These are phyloP conservation scores for Melinopterus prodromus DNA, from an alignment of 2,888 invertebrate species.

Conservation along the genomic window DNA sequence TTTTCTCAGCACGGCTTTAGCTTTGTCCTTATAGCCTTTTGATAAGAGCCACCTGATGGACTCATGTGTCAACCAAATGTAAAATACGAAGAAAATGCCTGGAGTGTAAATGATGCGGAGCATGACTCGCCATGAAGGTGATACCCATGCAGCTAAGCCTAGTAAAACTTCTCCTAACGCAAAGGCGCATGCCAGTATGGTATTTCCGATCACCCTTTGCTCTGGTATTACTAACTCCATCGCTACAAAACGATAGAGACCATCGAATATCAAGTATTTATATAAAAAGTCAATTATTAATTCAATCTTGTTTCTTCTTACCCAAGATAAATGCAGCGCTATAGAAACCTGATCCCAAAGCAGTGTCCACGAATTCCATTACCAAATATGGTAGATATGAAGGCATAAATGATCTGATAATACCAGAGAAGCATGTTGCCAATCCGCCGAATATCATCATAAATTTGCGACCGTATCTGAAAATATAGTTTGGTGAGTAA, in stretches of 20 bases:
- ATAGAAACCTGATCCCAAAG: conserved; percentile 72
- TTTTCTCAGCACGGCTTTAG: conserved; percentile 66
- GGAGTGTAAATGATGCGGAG: conserved; percentile 71
- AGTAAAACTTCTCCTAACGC: conserved; percentile 74
- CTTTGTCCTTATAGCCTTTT: conserved; percentile 64
- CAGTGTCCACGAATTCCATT: conserved; percentile 74
- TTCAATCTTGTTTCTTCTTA: conserved; percentile 46
- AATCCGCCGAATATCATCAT: conserved; percentile 65
- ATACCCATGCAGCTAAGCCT: conserved; percentile 72
- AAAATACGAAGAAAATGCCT: conserved; percentile 71
- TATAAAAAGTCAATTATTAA: no score
- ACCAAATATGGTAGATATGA: conserved; percentile 72
- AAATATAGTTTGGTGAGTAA: conserved; percentile 40
- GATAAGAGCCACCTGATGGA: conserved; percentile 78
- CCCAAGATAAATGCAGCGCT: conserved; percentile 76
- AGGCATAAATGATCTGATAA: conserved; percentile 72
- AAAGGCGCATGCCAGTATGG: conserved; percentile 75
- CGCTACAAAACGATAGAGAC: conserved; percentile 60
- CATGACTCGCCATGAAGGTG: conserved; percentile 72
- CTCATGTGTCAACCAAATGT: conserved; percentile 73
- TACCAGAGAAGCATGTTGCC: conserved; percentile 71
- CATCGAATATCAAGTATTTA: not conserved
- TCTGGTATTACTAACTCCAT: conserved; percentile 80
- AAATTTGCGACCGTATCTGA: conserved; percentile 67
- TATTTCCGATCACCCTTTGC: conserved; percentile 75